A percentile compares a stretch with the other conserved stretches of the same genome.
These are phyloP conservation scores for Centropyge bicolor DNA, from an alignment of 2,797 vertebrate genomes.

Conservation along the genomic window DNA sequence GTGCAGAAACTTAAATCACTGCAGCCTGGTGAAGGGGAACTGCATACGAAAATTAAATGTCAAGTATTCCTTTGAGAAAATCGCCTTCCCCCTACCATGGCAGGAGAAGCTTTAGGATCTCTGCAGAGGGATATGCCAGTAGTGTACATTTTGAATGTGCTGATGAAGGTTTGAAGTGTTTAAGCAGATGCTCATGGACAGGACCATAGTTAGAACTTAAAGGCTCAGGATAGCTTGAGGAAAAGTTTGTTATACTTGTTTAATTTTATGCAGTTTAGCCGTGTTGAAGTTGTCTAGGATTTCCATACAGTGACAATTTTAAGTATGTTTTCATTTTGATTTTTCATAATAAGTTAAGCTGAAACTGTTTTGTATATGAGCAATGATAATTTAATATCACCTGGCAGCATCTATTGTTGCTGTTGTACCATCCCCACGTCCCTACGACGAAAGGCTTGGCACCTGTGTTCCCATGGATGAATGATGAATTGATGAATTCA, in stretches of 20 bases:
- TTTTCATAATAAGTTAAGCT: not conserved
- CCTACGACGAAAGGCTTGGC: too few species aligned
- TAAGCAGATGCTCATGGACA: slow-evolving; percentile 10
- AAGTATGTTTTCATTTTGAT: not conserved
- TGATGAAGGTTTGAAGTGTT: slow-evolving; percentile 33
- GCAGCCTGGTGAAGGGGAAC: slow-evolving; percentile 33
- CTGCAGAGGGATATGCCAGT: slow-evolving; percentile 14
- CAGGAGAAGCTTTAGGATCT: slow-evolving; percentile 17
- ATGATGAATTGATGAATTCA: too few species aligned
- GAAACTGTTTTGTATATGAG: not conserved
- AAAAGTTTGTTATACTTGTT: slow-evolving; percentile 8
- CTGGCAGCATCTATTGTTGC: not conserved
- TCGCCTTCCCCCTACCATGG: not conserved
- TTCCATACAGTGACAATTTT: not conserved
- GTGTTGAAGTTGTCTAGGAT: not conserved
- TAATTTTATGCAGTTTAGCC: not conserved
- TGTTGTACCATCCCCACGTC: too few species aligned
- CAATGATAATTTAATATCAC: not conserved
- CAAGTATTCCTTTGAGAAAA: slow-evolving; percentile 57
- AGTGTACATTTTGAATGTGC: slow-evolving; percentile 31
- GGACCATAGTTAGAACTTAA: not conserved
- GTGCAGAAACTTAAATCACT: slow-evolving; percentile 26
- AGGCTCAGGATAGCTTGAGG: not conserved
- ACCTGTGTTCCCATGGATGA: too few species aligned
- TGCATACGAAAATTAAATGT: slow-evolving; percentile 47